Evolutionary conservation across 2,888 invertebrate species (phyloP).

Genomic region (Fragum sueziense): DNA sequence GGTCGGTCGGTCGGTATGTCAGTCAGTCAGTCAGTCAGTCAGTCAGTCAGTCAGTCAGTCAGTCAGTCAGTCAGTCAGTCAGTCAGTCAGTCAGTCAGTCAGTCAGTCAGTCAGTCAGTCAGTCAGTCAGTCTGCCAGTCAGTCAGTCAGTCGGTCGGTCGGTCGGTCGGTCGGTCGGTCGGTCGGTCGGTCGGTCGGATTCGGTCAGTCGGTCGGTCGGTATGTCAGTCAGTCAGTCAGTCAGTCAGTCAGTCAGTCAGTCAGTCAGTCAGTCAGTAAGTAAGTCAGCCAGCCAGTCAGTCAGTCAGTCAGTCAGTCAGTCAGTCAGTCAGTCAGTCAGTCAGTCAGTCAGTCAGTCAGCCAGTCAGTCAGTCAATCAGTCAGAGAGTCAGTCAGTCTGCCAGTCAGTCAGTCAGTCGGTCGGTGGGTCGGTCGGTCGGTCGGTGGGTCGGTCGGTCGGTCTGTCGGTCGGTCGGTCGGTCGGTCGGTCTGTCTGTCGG

Average conservation of each 20-base stretch:
- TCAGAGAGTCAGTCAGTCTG: too few relatives aligned
- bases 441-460: too few relatives aligned
- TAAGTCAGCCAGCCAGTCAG: too few relatives aligned
- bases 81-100: constrained; percentile 25
- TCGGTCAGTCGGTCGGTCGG: too few relatives aligned
- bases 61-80: not conserved
- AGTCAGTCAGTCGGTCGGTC: not conserved
- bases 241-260: not conserved
- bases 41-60: not conserved
- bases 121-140: not conserved
- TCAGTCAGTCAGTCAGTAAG: too few relatives aligned
- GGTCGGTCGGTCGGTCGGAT: constrained; percentile 5
- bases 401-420: too few relatives aligned
- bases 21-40: not conserved
- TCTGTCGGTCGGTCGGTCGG: too few relatives aligned
- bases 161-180: not conserved
- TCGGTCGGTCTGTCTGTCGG: too few relatives aligned
- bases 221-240: constrained; percentile 4
- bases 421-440: too few relatives aligned
- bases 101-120: constrained; percentile 13
- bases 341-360: too few relatives aligned
- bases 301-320: constrained; percentile 24
- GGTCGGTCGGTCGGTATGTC: constrained; percentile 25
- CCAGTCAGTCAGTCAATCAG: too few relatives aligned
- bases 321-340: constrained; percentile 34